A percentile compares a stretch with the other conserved stretches of the same genome.
phyloP scores from a whole-genome alignment of 1,140 invertebrate species.

The Hylaeus anthracinus region DNA sequence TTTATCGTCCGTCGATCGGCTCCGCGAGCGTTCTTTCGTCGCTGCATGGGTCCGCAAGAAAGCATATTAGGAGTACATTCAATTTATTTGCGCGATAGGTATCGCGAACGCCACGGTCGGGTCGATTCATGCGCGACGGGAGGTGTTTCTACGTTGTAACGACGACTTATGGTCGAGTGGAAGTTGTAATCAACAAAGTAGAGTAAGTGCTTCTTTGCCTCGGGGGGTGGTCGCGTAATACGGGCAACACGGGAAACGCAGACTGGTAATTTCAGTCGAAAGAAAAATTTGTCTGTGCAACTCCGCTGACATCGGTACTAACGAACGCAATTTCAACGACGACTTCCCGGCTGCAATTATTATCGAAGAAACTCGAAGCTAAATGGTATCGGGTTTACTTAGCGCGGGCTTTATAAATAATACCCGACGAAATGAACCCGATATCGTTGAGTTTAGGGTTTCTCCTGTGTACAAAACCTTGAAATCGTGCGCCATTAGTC shows the following conservation, averaged over 20 bases:
- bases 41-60: background rate
- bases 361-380: background rate
- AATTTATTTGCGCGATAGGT: conserved; percentile 23
- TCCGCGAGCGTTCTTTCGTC: background rate
- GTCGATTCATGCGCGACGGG: background rate
- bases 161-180: background rate
- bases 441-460: no score
- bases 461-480: no score
- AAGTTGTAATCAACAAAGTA: conserved; percentile 21
- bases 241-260: no score
- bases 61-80: conserved; percentile 36
- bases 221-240: background rate
- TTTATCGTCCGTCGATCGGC: conserved; percentile 57
- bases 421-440: no score
- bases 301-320: background rate
- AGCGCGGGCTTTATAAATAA: background rate
- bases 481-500: no score
- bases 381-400: background rate
- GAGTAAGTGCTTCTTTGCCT: conserved; percentile 9
- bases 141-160: background rate
- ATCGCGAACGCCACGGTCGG: background rate
- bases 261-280: background rate
- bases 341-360: conserved; percentile 10
- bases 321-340: background rate
- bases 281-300: conserved; percentile 23